Evolutionary conservation across 1,140 invertebrate genomes (phyloP).

Genomic region (Aphelinus certus): DNA sequence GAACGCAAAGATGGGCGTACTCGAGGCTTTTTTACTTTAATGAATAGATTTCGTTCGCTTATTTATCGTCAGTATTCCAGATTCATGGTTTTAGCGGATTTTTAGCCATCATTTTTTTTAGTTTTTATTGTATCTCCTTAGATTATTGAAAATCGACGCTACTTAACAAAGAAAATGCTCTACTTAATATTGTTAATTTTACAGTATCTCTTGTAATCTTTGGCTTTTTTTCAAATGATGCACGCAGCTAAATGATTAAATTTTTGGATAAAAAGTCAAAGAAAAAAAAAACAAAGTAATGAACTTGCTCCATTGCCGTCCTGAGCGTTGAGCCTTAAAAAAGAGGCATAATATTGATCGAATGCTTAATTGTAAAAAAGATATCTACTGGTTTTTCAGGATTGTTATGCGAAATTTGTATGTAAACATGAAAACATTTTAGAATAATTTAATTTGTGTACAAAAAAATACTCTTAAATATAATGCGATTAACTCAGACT

Average conservation of each 20-base stretch:
- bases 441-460: too few species aligned
- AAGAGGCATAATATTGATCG: not conserved
- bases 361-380: too few species aligned
- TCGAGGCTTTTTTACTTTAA: slow-evolving; percentile 31
- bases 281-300: slow-evolving; percentile 12
- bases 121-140: slow-evolving; percentile 48
- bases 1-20: not conserved
- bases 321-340: slow-evolving; percentile 28
- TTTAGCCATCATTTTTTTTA: slow-evolving; percentile 43
- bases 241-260: not conserved
- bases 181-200: slow-evolving; percentile 27
- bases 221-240: not conserved
- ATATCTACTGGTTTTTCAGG: too few species aligned
- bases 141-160: slow-evolving; percentile 19
- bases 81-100: slow-evolving; percentile 57
- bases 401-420: too few species aligned
- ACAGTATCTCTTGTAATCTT: slow-evolving; percentile 8
- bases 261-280: not conserved
- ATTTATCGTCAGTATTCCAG: slow-evolving; percentile 60
- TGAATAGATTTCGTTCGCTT: slow-evolving; percentile 25
- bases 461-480: too few species aligned
- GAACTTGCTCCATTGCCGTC: slow-evolving; percentile 30
- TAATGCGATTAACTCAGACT: too few species aligned
- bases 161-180: slow-evolving; percentile 33
- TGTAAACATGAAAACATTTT: too few species aligned